Evolutionary conservation across 2,797 vertebrate species (phyloP).

Genomic region (Eulemur albifrons): DNA sequence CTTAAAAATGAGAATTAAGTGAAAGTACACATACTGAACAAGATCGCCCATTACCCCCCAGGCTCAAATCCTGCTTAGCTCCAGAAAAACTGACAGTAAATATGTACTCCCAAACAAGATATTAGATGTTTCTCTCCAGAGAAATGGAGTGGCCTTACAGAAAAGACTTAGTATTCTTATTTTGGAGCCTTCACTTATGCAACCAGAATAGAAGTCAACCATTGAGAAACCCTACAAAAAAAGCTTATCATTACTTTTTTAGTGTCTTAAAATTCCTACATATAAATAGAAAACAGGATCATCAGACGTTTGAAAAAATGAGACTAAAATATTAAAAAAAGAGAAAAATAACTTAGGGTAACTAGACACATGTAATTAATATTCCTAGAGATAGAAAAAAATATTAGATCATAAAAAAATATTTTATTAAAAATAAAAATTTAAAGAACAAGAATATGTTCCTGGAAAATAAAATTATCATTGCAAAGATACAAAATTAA

Average conservation of each 20-base stretch:
- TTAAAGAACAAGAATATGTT: not conserved
- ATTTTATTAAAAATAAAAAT: constrained; percentile 65
- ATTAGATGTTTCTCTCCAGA: not conserved
- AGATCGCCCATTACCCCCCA: not conserved
- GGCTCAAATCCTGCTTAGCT: not conserved
- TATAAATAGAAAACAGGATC: not conserved
- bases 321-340: constrained; percentile 5
- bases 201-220: not conserved
- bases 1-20: not conserved
- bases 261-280: not conserved
- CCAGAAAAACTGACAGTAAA: not conserved
- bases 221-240: not conserved
- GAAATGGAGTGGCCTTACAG: not conserved
- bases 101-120: not conserved
- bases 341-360: not conserved
- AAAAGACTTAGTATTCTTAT: not conserved
- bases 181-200: not conserved
- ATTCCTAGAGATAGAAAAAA: not conserved
- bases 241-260: not conserved
- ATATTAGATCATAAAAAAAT: not conserved
- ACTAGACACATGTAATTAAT: not conserved
- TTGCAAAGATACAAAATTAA: constrained; percentile 27
- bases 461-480: constrained; percentile 40
- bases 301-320: not conserved
- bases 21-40: not conserved